These are phyloP conservation scores for Tringa solitaria DNA, from an alignment of 2,113 vertebrate species.

Conservation along the genomic window DNA sequence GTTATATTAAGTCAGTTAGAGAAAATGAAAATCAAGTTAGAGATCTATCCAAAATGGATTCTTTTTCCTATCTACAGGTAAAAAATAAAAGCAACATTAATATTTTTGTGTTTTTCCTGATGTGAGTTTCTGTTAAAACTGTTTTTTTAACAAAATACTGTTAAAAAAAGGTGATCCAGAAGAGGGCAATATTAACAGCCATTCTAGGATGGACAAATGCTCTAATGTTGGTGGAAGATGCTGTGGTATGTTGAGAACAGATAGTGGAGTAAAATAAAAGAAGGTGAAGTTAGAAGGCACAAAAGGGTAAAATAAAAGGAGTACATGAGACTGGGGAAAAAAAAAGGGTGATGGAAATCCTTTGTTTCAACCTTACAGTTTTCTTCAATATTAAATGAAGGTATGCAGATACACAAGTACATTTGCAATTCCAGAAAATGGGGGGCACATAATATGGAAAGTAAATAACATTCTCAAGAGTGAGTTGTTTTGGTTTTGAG, in stretches of 20 bases:
- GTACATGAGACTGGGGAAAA: accelerated
- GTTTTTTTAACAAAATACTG: background rate
- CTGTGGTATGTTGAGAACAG: background rate
- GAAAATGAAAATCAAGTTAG: background rate
- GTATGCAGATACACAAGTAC: background rate
- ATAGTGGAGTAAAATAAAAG: background rate
- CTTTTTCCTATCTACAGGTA: background rate
- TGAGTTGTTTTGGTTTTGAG: background rate
- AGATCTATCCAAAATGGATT: background rate
- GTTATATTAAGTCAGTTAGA: background rate
- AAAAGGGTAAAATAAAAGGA: background rate
- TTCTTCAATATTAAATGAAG: background rate
- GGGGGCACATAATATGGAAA: background rate
- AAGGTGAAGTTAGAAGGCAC: background rate
- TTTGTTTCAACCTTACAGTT: background rate
- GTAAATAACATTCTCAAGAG: background rate
- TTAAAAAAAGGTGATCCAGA: background rate
- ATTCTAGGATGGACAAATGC: background rate
- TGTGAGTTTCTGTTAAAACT: background rate
- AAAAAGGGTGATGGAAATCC: background rate
- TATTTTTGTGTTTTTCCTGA: background rate
- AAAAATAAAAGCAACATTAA: background rate
- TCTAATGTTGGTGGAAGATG: background rate
- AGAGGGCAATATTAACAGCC: constrained; percentile 34
- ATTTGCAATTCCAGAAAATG: background rate